phyloP scores from a whole-genome alignment of 2,888 invertebrate species.

The Cryptocheilus praepositus region DNA sequence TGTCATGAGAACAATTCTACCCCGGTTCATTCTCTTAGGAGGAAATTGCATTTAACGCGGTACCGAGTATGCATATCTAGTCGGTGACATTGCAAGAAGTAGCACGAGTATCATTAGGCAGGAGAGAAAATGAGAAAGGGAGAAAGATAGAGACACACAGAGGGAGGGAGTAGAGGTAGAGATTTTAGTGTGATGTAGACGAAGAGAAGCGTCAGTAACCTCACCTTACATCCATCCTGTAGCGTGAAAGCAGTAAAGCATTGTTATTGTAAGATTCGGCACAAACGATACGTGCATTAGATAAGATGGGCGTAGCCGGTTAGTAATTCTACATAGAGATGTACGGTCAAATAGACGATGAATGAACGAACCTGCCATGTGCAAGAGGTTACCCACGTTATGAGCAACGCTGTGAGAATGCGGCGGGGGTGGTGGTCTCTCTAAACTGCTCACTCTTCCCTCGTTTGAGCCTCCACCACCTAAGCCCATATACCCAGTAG shows the following conservation, averaged over 20 bases:
- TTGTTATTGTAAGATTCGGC: conserved; percentile 44
- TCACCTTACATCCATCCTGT: conserved; percentile 76
- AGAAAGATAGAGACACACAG: too few relatives aligned
- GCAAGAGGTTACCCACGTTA: conserved; percentile 83
- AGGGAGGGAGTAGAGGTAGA: too few relatives aligned
- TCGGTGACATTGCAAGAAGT: background rate
- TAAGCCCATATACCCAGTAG: conserved; percentile 46
- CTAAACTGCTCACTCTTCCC: conserved; percentile 77
- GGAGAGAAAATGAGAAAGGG: too few relatives aligned
- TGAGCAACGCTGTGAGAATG: conserved; percentile 80
- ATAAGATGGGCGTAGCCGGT: conserved; percentile 32
- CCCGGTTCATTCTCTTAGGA: too few relatives aligned
- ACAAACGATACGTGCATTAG: conserved; percentile 44
- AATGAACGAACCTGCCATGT: conserved; percentile 84
- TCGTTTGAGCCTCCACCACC: conserved; percentile 75
- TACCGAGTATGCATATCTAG: background rate
- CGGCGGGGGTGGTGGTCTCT: conserved; percentile 84
- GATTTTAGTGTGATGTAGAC: background rate
- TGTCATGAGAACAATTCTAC: too few relatives aligned
- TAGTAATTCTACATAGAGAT: conserved; percentile 35
- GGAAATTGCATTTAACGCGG: too few relatives aligned
- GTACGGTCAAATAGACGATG: conserved; percentile 37
- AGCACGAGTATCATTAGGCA: too few relatives aligned
- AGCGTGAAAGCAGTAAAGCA: conserved; percentile 61
- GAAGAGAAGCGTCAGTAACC: conserved; percentile 45